Conservation (phyloP, 2,113 vertebrate genomes). For the Sceloporus tristichus region DNA sequence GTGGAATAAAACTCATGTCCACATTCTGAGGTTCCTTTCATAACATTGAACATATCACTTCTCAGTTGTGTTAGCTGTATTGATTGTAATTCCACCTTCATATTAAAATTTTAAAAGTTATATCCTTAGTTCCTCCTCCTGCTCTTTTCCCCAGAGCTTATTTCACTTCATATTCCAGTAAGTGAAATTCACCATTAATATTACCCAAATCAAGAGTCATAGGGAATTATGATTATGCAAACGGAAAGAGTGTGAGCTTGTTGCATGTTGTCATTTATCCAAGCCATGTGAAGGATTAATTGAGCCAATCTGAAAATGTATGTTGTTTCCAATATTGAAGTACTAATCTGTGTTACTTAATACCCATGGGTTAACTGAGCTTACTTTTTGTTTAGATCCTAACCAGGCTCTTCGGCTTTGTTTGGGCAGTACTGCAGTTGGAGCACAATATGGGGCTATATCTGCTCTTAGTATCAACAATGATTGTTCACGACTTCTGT, state of each 20-base stretch:
- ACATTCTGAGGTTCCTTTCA: background rate
- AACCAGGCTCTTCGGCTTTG: conserved; percentile 96
- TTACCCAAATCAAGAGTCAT: background rate
- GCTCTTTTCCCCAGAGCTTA: too few relatives aligned
- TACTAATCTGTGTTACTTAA: background rate
- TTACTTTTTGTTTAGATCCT: conserved; percentile 81
- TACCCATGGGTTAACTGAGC: background rate
- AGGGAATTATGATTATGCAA: background rate
- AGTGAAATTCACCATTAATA: background rate
- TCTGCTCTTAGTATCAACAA: conserved; percentile 97
- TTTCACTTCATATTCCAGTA: background rate
- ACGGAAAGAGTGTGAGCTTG: background rate
- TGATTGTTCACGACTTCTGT: conserved; percentile 95
- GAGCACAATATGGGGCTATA: conserved; percentile 94
- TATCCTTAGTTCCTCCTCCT: background rate
- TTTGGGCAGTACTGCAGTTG: conserved; percentile 90
- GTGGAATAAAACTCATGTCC: background rate
- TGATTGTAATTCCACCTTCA: background rate
- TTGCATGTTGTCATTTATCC: background rate
- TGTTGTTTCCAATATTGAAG: background rate
- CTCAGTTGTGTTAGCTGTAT: background rate
- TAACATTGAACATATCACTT: background rate
- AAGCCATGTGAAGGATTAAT: background rate
- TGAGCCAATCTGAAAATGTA: background rate
- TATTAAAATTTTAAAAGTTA: background rate